Conservation (phyloP, 2,113 vertebrate species). For the Camelus bactrianus region DNA sequence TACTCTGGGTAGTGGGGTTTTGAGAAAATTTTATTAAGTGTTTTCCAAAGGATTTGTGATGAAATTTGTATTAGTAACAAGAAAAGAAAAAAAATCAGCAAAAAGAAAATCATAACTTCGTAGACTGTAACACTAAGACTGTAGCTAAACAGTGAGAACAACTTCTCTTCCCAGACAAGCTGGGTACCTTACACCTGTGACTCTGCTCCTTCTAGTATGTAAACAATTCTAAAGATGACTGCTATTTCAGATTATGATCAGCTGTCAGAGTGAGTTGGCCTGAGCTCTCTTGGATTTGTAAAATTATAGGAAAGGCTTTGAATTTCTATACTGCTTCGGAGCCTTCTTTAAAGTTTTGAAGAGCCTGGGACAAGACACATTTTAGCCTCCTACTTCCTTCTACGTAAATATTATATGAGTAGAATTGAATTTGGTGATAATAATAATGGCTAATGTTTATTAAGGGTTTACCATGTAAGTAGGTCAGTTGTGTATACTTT, state of each 20-base stretch:
- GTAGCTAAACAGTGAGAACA: neutral
- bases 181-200: neutral
- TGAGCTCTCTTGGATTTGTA: neutral
- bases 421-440: neutral
- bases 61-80: neutral
- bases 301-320: neutral
- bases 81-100: neutral
- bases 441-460: neutral
- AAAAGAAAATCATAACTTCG: neutral
- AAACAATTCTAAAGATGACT: neutral
- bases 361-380: neutral
- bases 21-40: neutral
- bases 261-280: neutral
- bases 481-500: neutral
- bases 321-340: neutral
- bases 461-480: neutral
- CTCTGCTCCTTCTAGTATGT: neutral
- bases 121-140: neutral
- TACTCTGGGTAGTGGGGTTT: neutral
- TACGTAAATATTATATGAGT: neutral
- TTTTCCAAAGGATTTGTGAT: neutral
- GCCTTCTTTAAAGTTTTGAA: neutral
- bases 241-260: neutral
- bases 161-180: neutral
- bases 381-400: neutral